These are phyloP conservation scores for Caenorhabditis japonica DNA, from an alignment of 2,888 invertebrate species.

Conservation along the genomic window DNA sequence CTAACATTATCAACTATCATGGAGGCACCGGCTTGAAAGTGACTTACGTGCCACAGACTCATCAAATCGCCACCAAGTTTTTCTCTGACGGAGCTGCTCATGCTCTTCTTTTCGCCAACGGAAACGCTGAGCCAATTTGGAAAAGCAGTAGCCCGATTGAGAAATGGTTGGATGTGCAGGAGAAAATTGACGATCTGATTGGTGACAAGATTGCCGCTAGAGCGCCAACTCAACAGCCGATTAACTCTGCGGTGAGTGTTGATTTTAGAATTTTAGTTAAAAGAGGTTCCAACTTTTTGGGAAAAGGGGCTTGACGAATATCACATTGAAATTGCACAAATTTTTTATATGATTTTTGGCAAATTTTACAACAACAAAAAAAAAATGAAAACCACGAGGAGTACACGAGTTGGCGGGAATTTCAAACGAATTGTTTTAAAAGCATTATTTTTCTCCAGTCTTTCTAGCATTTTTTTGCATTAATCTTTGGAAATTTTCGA, in stretches of 20 bases:
- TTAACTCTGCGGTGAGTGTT: constrained; percentile 36
- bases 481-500: too few species aligned
- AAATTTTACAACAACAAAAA: neutral
- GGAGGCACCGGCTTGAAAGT: constrained; percentile 56
- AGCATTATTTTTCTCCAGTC: too few species aligned
- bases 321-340: too few species aligned
- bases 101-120: constrained; percentile 53
- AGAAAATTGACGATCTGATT: constrained; percentile 64
- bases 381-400: neutral
- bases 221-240: constrained; percentile 12
- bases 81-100: constrained; percentile 53
- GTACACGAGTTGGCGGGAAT: too few species aligned
- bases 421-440: too few species aligned
- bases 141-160: constrained; percentile 58
- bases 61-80: constrained; percentile 63
- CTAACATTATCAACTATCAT: constrained; percentile 71
- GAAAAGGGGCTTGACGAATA: too few species aligned
- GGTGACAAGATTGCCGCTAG: constrained; percentile 38
- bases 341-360: neutral
- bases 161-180: constrained; percentile 60
- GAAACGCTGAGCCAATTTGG: constrained; percentile 57
- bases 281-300: too few species aligned
- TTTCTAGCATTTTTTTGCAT: too few species aligned
- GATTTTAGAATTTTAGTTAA: neutral
- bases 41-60: constrained; percentile 55